Evolutionary conservation across 2,888 invertebrate genomes (phyloP).

Genomic region (Prenolepis imparis): DNA sequence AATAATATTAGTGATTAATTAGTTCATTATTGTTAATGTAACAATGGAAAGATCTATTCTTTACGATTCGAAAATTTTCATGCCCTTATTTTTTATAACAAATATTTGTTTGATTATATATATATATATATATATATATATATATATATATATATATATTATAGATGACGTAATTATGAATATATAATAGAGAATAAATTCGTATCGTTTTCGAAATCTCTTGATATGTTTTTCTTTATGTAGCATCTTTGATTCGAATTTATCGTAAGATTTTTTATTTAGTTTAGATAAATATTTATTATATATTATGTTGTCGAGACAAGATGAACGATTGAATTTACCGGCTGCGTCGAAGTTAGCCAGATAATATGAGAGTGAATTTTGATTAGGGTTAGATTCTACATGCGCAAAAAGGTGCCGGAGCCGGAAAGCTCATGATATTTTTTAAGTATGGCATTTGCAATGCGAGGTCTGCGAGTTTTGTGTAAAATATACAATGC

Average conservation of each 20-base stretch:
- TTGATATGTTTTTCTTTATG: too few relatives aligned
- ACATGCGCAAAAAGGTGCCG: conserved; percentile 55
- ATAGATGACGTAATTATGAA: too few relatives aligned
- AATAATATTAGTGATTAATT: too few relatives aligned
- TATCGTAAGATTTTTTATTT: not conserved
- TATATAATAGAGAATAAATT: too few relatives aligned
- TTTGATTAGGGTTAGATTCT: not conserved
- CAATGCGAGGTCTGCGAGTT: conserved; percentile 77
- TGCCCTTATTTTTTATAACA: too few relatives aligned
- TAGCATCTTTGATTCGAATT: not conserved
- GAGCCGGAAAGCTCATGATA: conserved; percentile 66
- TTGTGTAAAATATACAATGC: conserved; percentile 80
- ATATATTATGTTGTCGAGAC: not conserved
- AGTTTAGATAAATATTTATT: not conserved
- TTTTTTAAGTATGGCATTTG: conserved; percentile 79
- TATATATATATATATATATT: too few relatives aligned
- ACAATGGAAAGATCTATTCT: too few relatives aligned
- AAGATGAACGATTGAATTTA: not conserved
- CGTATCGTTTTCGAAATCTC: too few relatives aligned
- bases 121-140: too few relatives aligned
- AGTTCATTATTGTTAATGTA: too few relatives aligned
- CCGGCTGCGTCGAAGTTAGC: not conserved
- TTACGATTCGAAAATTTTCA: too few relatives aligned
- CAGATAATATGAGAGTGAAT: not conserved
- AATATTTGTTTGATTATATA: too few relatives aligned